Evolutionary conservation across 1,140 invertebrate genomes (phyloP), one percentile per base, ranked within the genome.

Genomic region (Panulirus ornatus): DNA sequence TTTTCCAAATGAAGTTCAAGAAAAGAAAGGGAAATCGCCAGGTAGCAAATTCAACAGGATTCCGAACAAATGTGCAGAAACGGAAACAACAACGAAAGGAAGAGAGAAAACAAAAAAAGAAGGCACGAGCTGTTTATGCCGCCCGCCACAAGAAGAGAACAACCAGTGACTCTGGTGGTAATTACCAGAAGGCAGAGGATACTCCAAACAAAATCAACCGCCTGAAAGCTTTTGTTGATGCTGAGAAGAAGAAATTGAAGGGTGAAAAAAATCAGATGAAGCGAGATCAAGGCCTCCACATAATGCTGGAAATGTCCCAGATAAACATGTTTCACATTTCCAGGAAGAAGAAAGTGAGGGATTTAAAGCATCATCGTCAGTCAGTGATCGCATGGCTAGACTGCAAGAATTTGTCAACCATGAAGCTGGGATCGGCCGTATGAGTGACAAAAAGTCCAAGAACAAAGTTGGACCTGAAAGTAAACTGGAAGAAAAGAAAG

Each of bases 391-490:
- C 19, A 73, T 89, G 70, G 66, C 87, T 27, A 38, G 66, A 16
- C 40, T 89, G 9, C 87, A 89, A 44, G 87, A 89, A 83, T 89
- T 71, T 44, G 87, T 89, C 16, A 83, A 84, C 36, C 78, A 40
- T 5, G 87, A 83, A 75, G 44, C 87, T 1, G 70, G 87, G 63
- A 83, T 75, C 19, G 22, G n/a, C 5, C 27, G 19, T 14, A 30
- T 30, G 51, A 19, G 9, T 63, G 66, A 8, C 34, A 42, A 11
- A n/a, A 9, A 42, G 11, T 27, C 82, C 38, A 84, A 84, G n/a
- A 3, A 44, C n/a, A 54, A 9, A 36, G 70, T n/a, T 44, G 63
- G n/a, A 75, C 44, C 9, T 44, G 27, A 22, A 30, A 30, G 34
- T 2, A 27, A 44, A 27, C 11, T 9, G 30, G 22, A 11, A 5